Percentiles rank a stretch among this genome's conserved stretches.
phyloP scores from a whole-genome alignment of 1,140 invertebrate species.

The Drosophila gunungcola region DNA sequence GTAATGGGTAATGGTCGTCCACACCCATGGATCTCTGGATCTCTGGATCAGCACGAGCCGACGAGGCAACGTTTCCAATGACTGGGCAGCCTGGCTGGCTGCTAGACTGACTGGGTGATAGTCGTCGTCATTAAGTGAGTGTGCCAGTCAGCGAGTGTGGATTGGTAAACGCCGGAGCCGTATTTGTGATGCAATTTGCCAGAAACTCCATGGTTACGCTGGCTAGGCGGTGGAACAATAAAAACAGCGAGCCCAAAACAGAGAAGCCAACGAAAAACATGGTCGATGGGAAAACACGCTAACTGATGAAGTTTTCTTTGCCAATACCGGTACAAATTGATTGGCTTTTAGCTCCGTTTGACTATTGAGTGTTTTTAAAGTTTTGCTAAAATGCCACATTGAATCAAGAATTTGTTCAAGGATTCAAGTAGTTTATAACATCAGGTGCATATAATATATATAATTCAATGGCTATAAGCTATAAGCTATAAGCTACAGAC shows the following conservation, averaged over 20 bases:
- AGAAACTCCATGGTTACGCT: slow-evolving; percentile 69
- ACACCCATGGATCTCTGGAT: slow-evolving; percentile 4
- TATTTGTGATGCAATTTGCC: slow-evolving; percentile 72
- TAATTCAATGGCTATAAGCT: not conserved
- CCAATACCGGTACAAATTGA: slow-evolving; percentile 4
- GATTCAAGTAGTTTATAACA: not conserved
- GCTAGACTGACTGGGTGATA: slow-evolving; percentile 26
- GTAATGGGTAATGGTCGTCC: not conserved
- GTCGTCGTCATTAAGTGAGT: slow-evolving; percentile 25
- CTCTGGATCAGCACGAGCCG: slow-evolving; percentile 4
- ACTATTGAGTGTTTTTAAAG: not conserved
- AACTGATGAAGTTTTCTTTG: not conserved
- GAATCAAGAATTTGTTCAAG: not conserved
- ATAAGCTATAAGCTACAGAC: not conserved
- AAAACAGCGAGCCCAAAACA: not conserved
- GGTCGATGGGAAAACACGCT: slow-evolving; percentile 9
- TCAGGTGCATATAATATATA: not conserved
- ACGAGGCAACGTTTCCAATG: slow-evolving; percentile 16
- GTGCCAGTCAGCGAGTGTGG: slow-evolving; percentile 18
- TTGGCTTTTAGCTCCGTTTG: not conserved
- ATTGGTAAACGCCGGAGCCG: slow-evolving; percentile 59
- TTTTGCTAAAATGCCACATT: not conserved
- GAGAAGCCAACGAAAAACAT: slow-evolving; percentile 23
- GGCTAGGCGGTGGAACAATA: slow-evolving; percentile 29
- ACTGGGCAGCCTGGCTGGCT: slow-evolving; percentile 5